phyloP scores from a whole-genome alignment of 2,113 vertebrate genomes.

The Rhabdomys dilectus region DNA sequence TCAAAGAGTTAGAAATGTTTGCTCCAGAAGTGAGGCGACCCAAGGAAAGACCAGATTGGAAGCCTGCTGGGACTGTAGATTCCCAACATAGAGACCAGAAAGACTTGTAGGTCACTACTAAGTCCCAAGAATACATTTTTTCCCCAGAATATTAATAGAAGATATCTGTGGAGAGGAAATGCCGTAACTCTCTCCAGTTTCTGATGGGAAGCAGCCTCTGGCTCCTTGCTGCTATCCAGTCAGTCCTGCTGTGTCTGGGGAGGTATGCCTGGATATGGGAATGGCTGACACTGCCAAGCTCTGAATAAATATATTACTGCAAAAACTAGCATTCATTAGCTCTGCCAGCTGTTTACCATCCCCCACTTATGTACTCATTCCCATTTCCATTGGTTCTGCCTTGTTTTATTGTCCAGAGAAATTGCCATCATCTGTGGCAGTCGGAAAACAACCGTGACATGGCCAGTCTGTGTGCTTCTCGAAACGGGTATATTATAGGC shows the following conservation, averaged over 20 bases:
- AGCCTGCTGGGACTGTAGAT: not conserved
- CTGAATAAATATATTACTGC: not conserved
- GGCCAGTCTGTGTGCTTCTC: not conserved
- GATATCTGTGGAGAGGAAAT: not conserved
- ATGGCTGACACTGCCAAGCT: not conserved
- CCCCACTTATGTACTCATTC: not conserved
- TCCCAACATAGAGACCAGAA: not conserved
- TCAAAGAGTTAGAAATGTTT: not conserved
- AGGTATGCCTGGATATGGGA: not conserved
- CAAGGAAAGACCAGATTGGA: not conserved
- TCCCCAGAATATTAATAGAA: not conserved
- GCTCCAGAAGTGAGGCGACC: not conserved
- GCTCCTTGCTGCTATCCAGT: not conserved
- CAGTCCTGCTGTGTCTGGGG: not conserved
- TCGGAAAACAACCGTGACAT: not conserved
- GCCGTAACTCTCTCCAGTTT: not conserved
- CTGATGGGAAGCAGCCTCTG: not conserved
- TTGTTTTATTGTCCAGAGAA: not conserved
- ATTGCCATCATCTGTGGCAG: not conserved
- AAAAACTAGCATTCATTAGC: not conserved
- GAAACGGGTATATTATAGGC: not conserved
- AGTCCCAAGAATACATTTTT: conserved; percentile 12
- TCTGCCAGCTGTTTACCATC: not conserved
- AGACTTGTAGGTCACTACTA: not conserved
- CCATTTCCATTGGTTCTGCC: not conserved